phyloP scores from a whole-genome alignment of 2,113 vertebrate genomes.

The Willisornis vidua region DNA sequence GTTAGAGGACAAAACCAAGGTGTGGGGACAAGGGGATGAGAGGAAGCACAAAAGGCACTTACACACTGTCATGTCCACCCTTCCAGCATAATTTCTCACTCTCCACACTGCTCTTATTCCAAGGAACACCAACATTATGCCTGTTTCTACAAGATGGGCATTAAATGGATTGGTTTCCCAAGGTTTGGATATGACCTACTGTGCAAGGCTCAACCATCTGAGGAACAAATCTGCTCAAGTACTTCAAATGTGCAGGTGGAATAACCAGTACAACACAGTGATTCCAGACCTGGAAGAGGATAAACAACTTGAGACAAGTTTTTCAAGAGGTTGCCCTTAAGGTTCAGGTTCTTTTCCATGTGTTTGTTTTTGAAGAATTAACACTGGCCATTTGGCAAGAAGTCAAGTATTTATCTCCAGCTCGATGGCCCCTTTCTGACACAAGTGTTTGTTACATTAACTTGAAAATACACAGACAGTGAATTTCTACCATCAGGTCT shows the following conservation, averaged over 20 bases:
- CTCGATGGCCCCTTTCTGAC: neutral
- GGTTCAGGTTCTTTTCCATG: neutral
- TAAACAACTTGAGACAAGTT: neutral
- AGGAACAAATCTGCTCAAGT: neutral
- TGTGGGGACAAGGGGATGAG: neutral
- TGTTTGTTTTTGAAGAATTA: slow-evolving; percentile 13
- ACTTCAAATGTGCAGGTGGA: neutral
- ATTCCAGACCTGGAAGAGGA: neutral
- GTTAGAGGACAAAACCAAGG: neutral
- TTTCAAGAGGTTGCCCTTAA: neutral
- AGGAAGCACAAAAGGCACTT: neutral
- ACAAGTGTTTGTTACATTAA: slow-evolving; percentile 17
- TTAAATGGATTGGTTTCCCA: neutral
- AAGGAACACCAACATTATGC: neutral
- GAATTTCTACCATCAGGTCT: neutral
- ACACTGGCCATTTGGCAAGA: neutral
- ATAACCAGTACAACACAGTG: neutral
- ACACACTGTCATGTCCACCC: neutral
- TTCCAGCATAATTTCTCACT: neutral
- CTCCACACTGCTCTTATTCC: neutral
- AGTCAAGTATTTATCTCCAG: neutral
- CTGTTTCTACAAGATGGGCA: neutral
- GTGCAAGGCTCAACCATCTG: neutral
- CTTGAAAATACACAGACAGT: neutral
- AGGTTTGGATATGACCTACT: neutral